Evolutionary conservation across 2,113 vertebrate species (phyloP).

Genomic region (Stegostoma tigrinum): DNA sequence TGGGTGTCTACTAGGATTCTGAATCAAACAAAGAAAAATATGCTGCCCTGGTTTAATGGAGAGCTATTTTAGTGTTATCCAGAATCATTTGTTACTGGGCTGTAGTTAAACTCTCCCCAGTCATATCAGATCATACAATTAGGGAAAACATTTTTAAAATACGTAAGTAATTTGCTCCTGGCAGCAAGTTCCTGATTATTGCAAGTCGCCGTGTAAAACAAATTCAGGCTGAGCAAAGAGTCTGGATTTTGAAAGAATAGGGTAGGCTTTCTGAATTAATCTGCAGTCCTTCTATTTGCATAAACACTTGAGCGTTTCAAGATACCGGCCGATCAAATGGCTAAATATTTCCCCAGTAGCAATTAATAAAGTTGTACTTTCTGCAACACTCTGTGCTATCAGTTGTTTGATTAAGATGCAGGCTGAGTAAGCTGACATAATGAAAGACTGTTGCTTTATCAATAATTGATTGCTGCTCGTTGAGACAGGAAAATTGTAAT

Average conservation of each 20-base stretch:
- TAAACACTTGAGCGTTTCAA: conserved; percentile 31
- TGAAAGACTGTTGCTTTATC: conserved; percentile 38
- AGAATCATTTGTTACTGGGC: background rate
- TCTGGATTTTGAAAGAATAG: background rate
- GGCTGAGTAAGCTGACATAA: conserved; percentile 29
- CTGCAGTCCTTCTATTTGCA: conserved; percentile 1
- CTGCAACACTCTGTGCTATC: background rate
- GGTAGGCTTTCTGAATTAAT: conserved; percentile 27
- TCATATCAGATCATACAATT: conserved; percentile 10
- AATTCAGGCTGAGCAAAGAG: background rate
- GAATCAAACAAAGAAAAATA: conserved; percentile 6
- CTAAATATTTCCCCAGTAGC: conserved; percentile 20
- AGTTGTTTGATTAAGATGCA: conserved; percentile 33
- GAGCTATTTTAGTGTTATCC: conserved; percentile 28
- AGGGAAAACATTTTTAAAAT: conserved; percentile 15
- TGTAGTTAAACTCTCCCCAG: conserved; percentile 29
- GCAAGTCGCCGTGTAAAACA: background rate
- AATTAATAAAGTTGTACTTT: conserved; percentile 29
- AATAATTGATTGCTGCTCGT: conserved; percentile 22
- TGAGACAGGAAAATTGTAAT: conserved; percentile 36
- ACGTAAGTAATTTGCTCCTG: background rate
- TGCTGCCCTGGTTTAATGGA: conserved; percentile 4
- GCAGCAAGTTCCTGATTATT: background rate
- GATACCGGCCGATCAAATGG: conserved; percentile 13
- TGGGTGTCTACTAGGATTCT: background rate